phyloP scores from a whole-genome alignment of 1,140 invertebrate genomes.

The Calephelis virginiensis region DNA sequence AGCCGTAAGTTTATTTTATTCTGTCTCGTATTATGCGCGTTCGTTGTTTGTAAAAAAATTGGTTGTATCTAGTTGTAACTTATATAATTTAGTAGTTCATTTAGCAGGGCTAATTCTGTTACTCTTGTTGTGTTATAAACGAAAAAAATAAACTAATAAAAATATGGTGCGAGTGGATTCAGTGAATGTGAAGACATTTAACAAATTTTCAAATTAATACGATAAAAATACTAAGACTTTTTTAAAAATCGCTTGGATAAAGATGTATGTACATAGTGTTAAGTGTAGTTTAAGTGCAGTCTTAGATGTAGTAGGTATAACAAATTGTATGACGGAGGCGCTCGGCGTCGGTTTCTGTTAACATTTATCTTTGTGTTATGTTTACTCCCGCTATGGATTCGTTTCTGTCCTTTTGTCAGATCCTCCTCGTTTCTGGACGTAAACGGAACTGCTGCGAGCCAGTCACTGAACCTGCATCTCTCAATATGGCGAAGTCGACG shows the following conservation, averaged over 20 bases:
- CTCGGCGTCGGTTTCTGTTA: constrained; percentile 44
- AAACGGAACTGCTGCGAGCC: constrained; percentile 25
- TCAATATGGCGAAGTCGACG: too few species aligned
- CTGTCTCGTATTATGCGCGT: constrained; percentile 20
- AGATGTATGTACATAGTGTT: constrained; percentile 74
- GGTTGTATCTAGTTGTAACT: constrained; percentile 66
- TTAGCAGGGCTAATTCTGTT: constrained; percentile 71
- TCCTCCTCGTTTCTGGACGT: constrained; percentile 28
- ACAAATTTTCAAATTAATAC: constrained; percentile 77
- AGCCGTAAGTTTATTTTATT: background rate
- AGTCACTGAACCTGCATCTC: background rate
- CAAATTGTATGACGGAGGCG: constrained; percentile 66
- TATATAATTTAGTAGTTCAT: constrained; percentile 57
- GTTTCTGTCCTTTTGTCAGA: constrained; percentile 35
- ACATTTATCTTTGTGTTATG: constrained; percentile 52
- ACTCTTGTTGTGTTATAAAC: constrained; percentile 67
- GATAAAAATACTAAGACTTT: constrained; percentile 75
- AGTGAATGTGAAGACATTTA: constrained; percentile 75
- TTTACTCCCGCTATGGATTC: constrained; percentile 44
- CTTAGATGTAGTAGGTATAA: constrained; percentile 77
- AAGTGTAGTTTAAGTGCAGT: constrained; percentile 69
- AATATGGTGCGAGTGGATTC: constrained; percentile 70
- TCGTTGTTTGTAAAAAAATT: constrained; percentile 42
- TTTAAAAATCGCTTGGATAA: constrained; percentile 73
- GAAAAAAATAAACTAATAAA: constrained; percentile 53